A percentile compares a stretch with the other conserved stretches of the same genome.
These are phyloP conservation scores for Scylla paramamosain DNA, from an alignment of 1,140 invertebrate species.

Conservation along the genomic window DNA sequence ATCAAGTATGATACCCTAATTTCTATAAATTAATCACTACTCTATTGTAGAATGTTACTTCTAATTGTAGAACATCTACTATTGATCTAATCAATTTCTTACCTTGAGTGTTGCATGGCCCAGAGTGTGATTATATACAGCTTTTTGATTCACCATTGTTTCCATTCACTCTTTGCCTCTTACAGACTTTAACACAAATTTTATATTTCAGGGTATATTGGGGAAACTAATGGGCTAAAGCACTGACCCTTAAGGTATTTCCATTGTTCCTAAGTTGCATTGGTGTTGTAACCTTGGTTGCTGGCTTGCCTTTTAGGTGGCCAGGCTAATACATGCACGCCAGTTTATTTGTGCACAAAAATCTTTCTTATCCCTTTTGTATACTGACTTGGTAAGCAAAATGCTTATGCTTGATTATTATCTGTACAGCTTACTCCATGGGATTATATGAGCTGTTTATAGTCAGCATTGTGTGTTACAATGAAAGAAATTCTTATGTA, in stretches of 20 bases:
- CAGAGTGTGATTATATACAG: conserved; percentile 8
- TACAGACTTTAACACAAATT: conserved; percentile 68
- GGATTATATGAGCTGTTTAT: neutral
- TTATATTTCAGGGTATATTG: conserved; percentile 72
- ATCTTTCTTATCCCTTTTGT: neutral
- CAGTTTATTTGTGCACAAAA: conserved; percentile 19
- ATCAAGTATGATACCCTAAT: neutral
- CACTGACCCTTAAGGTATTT: conserved; percentile 75
- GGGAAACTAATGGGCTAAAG: conserved; percentile 74
- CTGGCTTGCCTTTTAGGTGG: conserved; percentile 26
- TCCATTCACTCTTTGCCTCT: conserved; percentile 46
- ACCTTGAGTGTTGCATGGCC: conserved; percentile 58
- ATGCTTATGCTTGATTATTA: neutral
- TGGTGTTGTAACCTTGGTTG: conserved; percentile 73
- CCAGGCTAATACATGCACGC: conserved; percentile 57
- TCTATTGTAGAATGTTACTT: neutral
- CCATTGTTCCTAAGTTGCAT: conserved; percentile 71
- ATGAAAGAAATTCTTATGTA: neutral
- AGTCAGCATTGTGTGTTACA: neutral
- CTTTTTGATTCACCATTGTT: conserved; percentile 43
- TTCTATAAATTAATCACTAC: neutral
- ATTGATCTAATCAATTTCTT: conserved; percentile 23
- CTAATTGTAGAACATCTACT: neutral
- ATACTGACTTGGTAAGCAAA: neutral
- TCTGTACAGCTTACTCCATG: conserved; percentile 11